A percentile compares a stretch with the other conserved stretches of the same genome.
phyloP scores from a whole-genome alignment of 2,797 vertebrate genomes.

The Tenualosa thibaudeaui region DNA sequence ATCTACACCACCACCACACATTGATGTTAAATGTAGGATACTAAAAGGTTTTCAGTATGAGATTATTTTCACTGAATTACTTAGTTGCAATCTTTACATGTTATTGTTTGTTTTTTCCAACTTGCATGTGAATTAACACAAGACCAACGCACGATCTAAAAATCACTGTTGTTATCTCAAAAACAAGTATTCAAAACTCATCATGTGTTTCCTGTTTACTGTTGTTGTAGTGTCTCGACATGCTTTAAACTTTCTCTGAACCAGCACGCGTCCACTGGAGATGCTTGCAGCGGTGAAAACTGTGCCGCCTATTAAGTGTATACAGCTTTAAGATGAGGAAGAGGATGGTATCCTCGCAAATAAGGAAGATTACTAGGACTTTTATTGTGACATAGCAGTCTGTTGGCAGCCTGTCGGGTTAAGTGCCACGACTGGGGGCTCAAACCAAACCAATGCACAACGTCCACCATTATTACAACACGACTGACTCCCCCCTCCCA shows the following conservation, averaged over 20 bases:
- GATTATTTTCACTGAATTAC: too few relatives aligned
- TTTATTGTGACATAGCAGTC: slow-evolving; percentile 82
- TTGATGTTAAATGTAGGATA: background rate
- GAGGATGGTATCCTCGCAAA: slow-evolving; percentile 74
- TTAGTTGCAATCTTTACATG: too few relatives aligned
- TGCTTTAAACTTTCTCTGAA: background rate
- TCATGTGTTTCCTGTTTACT: background rate
- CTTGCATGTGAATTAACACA: background rate
- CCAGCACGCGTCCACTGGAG: background rate
- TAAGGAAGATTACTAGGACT: slow-evolving; percentile 79
- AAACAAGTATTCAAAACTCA: background rate
- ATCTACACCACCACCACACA: background rate
- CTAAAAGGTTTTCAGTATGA: background rate
- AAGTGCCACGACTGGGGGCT: slow-evolving; percentile 72
- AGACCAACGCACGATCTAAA: background rate
- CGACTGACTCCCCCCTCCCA: slow-evolving; percentile 18
- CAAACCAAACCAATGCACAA: slow-evolving; percentile 54
- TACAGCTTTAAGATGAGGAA: slow-evolving; percentile 85
- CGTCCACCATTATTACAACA: slow-evolving; percentile 65
- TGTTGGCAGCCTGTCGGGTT: slow-evolving; percentile 66
- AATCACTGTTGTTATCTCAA: background rate
- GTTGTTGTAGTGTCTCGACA: background rate
- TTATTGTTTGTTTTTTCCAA: background rate
- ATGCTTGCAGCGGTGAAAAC: background rate
- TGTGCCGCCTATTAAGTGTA: slow-evolving; percentile 54